Percentiles rank a stretch among this genome's conserved stretches.
These are phyloP conservation scores for Pygoscelis antarcticus DNA, from an alignment of 2,113 vertebrate genomes.

Conservation along the genomic window DNA sequence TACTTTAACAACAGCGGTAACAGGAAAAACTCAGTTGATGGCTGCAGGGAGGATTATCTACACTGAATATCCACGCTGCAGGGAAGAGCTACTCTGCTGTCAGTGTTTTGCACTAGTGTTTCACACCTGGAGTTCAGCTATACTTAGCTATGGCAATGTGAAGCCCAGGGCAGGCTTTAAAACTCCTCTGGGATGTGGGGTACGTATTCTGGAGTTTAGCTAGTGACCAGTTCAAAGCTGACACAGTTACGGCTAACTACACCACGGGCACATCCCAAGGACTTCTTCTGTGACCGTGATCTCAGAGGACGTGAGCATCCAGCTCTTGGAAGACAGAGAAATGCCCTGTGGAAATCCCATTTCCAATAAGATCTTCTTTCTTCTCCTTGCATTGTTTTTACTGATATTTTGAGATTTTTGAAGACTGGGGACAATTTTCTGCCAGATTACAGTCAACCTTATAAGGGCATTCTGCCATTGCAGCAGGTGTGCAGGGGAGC, in stretches of 20 bases:
- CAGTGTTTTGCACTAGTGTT: background rate
- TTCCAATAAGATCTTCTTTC: background rate
- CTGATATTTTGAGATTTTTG: background rate
- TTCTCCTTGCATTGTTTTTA: background rate
- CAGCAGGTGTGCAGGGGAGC: background rate
- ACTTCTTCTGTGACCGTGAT: background rate
- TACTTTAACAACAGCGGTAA: background rate
- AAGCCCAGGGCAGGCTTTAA: background rate
- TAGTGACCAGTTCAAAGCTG: background rate
- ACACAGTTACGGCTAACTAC: accelerated
- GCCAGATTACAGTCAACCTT: accelerated
- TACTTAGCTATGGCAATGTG: accelerated
- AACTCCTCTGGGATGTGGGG: background rate
- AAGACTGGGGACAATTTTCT: background rate
- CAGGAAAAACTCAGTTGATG: background rate
- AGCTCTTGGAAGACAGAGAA: background rate
- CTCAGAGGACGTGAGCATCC: background rate
- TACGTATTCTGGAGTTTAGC: background rate
- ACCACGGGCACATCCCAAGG: background rate
- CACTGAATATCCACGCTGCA: accelerated
- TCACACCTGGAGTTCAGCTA: background rate
- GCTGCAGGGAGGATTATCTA: background rate
- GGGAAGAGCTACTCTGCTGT: background rate
- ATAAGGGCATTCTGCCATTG: background rate
- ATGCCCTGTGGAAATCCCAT: background rate